Evolutionary conservation across 2,888 invertebrate species (phyloP), one percentile per base, ranked within the genome.

Genomic region (Epiblema foenella): DNA sequence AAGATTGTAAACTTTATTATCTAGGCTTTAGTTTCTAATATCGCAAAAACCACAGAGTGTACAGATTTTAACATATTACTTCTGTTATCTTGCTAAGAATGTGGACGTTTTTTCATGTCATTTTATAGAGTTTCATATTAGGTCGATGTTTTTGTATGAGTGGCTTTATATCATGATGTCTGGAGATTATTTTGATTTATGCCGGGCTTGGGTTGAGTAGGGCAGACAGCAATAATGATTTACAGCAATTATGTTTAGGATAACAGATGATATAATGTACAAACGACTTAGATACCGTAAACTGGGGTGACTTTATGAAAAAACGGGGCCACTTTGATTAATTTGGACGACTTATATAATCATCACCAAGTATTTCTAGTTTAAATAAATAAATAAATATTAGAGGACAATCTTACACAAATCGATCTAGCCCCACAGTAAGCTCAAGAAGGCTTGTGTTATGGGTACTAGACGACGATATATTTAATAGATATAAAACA

Each of bases 91-190:
- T 9, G 33, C 49, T 46, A n/a, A 46, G n/a, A 46, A 12, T 8
- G 46, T 46, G n/a, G 17, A 57, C 57, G 46, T 66, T 39, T 66
- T 66, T 66, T 66, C 33, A 49, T 49, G 57, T 33, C n/a, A 37
- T 66, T 66, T 58, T 49, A 57, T 66, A 33, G 18, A 65, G 42
- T 65, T 56, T 56, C 42, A 56, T 65, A 56, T 65, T 56, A 56
- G 24, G n/a, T 24, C 24, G 2, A 11, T 17, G n/a, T 64, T 9
- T 54, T 54, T 9, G n/a, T 33, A 33, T 20, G 24, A 65, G 39
- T 54, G 56, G 18, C 56, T 39, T 65, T 65, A 17, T 37, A 42
- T 65, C 18, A 29, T 29, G 60, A 49, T 62, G 46, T 49, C 46
- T 62, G 46, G 46, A 29, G 29, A 29, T 46, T 46, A 46, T 46